Evolutionary conservation across 2,888 invertebrate genomes (phyloP).

Genomic region (Drymonia ruficornis): DNA sequence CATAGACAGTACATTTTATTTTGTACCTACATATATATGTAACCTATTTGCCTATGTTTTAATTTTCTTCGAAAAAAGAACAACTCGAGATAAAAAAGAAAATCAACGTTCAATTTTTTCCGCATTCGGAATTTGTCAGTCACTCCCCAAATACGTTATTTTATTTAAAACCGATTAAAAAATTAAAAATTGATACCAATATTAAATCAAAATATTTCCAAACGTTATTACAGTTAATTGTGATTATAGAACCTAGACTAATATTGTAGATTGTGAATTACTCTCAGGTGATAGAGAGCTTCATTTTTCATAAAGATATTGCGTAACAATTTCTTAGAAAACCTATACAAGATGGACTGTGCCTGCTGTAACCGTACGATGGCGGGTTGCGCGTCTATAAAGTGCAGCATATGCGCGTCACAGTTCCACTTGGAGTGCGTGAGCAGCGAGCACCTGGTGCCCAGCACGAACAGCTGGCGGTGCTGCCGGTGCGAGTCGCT

Average conservation of each 20-base stretch:
- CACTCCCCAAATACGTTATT: slow-evolving; percentile 36
- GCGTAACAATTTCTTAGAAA: no score
- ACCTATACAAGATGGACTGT: slow-evolving; percentile 61
- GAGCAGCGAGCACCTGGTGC: slow-evolving; percentile 56
- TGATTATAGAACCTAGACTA: no score
- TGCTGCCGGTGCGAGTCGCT: slow-evolving; percentile 61
- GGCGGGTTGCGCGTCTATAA: slow-evolving; percentile 69
- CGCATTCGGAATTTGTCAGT: slow-evolving; percentile 43
- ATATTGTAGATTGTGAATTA: slow-evolving; percentile 4
- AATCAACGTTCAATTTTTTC: slow-evolving; percentile 17
- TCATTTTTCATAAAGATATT: no score
- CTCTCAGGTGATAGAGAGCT: background rate
- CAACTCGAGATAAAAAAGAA: slow-evolving; percentile 9
- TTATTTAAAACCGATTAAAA: slow-evolving; percentile 49
- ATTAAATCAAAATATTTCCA: slow-evolving; percentile 27
- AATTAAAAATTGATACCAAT: slow-evolving; percentile 43
- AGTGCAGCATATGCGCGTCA: slow-evolving; percentile 67
- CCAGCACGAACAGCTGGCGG: slow-evolving; percentile 63
- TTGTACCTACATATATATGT: background rate
- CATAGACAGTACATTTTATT: no score
- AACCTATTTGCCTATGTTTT: background rate
- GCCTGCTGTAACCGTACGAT: slow-evolving; percentile 66
- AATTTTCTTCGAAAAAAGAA: slow-evolving; percentile 29
- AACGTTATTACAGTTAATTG: no score
- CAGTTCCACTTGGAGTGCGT: slow-evolving; percentile 72